Evolutionary conservation across 2,888 invertebrate genomes (phyloP).

Genomic region (Parnassius glacialis): DNA sequence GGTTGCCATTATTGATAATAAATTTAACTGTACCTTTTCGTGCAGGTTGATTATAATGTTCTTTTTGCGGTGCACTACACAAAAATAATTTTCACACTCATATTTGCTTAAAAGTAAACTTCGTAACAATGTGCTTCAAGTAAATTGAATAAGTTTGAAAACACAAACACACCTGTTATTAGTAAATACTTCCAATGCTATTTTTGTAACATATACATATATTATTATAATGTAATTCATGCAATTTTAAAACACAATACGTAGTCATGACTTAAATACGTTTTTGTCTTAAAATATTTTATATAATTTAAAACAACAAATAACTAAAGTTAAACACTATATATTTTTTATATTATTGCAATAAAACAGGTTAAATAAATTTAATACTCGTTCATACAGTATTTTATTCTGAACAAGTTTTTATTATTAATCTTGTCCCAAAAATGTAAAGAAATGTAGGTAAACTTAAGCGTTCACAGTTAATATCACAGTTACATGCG

Average conservation of each 20-base stretch:
- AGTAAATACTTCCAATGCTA: not conserved
- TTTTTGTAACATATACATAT: too few relatives aligned
- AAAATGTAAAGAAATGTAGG: constrained; percentile 53
- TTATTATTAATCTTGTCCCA: not conserved
- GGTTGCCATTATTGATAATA: constrained; percentile 30
- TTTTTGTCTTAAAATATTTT: too few relatives aligned
- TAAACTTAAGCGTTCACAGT: constrained; percentile 64
- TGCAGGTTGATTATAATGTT: constrained; percentile 1
- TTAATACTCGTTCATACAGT: constrained; percentile 11
- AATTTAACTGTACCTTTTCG: constrained; percentile 23
- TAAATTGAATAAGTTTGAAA: not conserved
- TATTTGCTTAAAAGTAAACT: not conserved
- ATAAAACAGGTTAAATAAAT: not conserved
- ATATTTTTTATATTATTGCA: too few relatives aligned
- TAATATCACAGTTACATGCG: constrained; percentile 77
- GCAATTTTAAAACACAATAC: too few relatives aligned
- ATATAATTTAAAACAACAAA: too few relatives aligned
- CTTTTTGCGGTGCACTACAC: constrained; percentile 1
- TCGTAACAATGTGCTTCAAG: too few relatives aligned
- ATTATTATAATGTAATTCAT: too few relatives aligned
- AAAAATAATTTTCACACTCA: constrained; percentile 1
- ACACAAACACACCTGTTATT: constrained; percentile 4
- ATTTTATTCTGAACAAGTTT: not conserved
- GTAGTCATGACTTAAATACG: too few relatives aligned
- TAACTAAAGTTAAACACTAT: too few relatives aligned